These are phyloP conservation scores for Yoshiicerus persimilis DNA, from an alignment of 1,140 invertebrate genomes.

Conservation along the genomic window DNA sequence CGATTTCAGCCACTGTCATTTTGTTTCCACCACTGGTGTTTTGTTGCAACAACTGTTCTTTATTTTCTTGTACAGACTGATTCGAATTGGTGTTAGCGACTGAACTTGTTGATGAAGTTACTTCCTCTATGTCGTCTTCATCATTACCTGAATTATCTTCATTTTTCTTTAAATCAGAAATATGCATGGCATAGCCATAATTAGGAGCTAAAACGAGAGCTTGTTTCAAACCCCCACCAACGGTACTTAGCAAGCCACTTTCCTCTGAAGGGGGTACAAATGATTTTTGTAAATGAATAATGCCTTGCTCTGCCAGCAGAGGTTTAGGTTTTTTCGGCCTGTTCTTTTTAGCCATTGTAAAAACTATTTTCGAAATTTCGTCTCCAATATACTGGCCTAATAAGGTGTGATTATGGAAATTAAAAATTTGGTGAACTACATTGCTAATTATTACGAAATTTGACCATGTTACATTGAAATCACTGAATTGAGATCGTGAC, in stretches of 20 bases:
- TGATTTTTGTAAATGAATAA: constrained; percentile 44
- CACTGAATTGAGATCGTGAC: too few species aligned
- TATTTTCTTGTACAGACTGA: background rate
- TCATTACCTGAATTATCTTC: background rate
- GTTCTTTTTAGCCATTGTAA: background rate
- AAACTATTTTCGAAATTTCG: background rate
- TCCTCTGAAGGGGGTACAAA: constrained; percentile 45
- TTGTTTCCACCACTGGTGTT: constrained; percentile 17
- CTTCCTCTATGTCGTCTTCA: background rate
- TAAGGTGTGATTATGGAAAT: too few species aligned
- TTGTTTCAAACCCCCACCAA: constrained; percentile 30
- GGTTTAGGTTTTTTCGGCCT: constrained; percentile 26
- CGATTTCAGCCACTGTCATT: constrained; percentile 42
- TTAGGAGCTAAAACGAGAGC: constrained; percentile 41
- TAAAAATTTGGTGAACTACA: too few species aligned
- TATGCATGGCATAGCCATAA: constrained; percentile 46
- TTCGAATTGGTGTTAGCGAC: background rate
- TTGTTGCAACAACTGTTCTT: background rate
- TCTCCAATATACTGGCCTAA: too few species aligned
- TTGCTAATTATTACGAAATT: too few species aligned
- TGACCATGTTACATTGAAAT: too few species aligned
- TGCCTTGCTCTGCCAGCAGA: constrained; percentile 38
- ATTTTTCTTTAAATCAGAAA: background rate
- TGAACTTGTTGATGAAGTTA: background rate
- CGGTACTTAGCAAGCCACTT: constrained; percentile 45